Percentiles rank a stretch among this genome's conserved stretches.
These are phyloP conservation scores for Trialeurodes vaporariorum DNA, from an alignment of 1,140 invertebrate species.

Conservation along the genomic window DNA sequence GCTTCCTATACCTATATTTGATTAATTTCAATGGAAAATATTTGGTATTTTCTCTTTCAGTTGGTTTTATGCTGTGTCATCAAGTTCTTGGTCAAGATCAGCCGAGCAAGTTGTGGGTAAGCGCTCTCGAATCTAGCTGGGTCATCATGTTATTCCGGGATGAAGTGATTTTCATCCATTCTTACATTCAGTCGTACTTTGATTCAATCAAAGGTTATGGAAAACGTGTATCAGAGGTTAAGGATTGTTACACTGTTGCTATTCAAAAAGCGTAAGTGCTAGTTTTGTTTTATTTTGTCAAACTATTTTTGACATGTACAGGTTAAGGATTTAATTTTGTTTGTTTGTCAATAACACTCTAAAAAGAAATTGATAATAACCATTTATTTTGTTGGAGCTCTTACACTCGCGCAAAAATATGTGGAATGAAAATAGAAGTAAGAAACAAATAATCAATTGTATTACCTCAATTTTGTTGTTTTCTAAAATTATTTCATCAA, in stretches of 20 bases:
- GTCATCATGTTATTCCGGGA: slow-evolving; percentile 90
- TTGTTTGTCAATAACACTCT: slow-evolving; percentile 15
- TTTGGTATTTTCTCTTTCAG: slow-evolving; percentile 40
- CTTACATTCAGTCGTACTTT: slow-evolving; percentile 86
- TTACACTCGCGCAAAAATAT: no score
- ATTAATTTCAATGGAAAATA: no score
- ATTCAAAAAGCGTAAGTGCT: slow-evolving; percentile 59
- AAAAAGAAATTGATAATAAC: background rate
- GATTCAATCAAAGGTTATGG: slow-evolving; percentile 91
- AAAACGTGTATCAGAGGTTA: slow-evolving; percentile 85
- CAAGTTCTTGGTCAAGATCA: slow-evolving; percentile 65
- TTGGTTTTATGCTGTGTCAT: slow-evolving; percentile 85
- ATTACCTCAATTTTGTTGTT: no score
- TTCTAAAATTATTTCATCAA: no score
- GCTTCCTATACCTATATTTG: no score
- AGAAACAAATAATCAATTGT: no score
- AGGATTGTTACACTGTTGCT: slow-evolving; percentile 83
- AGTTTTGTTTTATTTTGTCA: slow-evolving; percentile 16
- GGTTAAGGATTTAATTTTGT: no score
- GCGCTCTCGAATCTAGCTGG: slow-evolving; percentile 85
- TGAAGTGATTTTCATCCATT: slow-evolving; percentile 92
- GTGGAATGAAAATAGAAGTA: no score
- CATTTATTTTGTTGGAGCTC: no score
- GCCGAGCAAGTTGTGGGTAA: slow-evolving; percentile 79
- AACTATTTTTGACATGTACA: no score